Evolutionary conservation across 2,888 invertebrate genomes (phyloP).

Genomic region (Scaptomyza reducta): DNA sequence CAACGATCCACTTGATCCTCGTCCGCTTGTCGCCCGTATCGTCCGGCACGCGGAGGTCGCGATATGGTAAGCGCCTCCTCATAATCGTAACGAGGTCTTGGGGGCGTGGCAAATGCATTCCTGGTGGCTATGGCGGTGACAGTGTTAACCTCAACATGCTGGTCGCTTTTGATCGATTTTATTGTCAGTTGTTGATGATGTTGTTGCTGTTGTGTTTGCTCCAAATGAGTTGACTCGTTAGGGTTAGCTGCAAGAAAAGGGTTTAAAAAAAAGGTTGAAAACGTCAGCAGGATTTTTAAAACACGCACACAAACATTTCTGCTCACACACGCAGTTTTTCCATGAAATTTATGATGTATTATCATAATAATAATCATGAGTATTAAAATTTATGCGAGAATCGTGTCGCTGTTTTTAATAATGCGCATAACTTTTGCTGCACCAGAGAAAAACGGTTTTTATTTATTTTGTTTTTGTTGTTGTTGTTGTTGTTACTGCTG

Average conservation of each 20-base stretch:
- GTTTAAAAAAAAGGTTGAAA: background rate
- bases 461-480: background rate
- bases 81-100: background rate
- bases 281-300: constrained; percentile 16
- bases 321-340: constrained; percentile 24
- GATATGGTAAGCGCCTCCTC: constrained; percentile 35
- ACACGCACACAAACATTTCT: background rate
- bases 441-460: constrained; percentile 9
- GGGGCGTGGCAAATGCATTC: constrained; percentile 28
- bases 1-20: constrained; percentile 84
- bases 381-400: constrained; percentile 59
- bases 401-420: constrained; percentile 51
- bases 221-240: constrained; percentile 9
- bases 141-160: background rate
- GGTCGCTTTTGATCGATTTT: background rate
- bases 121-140: constrained; percentile 8
- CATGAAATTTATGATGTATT: constrained; percentile 37
- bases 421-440: constrained; percentile 64
- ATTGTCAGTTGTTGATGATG: constrained; percentile 12
- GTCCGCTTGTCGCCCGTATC: constrained; percentile 66
- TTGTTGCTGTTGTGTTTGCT: constrained; percentile 8
- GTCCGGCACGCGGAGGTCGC: constrained; percentile 32
- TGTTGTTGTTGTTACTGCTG: background rate
- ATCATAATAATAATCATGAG: constrained; percentile 59
- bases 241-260: constrained; percentile 6